Conservation (phyloP, 2,797 vertebrate species). For the Anguilla megastoma region DNA sequence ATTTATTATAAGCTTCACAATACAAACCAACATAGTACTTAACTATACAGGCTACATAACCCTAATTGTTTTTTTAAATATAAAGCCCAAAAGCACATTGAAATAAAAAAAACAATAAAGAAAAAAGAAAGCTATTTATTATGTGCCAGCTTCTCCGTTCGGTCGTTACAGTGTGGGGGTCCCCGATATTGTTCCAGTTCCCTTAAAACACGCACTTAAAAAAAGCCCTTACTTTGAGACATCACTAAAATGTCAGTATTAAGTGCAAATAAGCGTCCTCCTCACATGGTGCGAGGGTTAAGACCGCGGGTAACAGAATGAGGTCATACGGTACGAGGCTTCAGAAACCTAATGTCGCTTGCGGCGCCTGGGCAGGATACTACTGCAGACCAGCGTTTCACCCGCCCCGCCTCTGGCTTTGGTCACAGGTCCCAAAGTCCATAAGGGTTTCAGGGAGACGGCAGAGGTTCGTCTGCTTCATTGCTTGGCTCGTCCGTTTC, state of each 20-base stretch:
- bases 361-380: neutral
- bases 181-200: neutral
- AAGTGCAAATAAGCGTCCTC: conserved; percentile 14
- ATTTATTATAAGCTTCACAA: conserved; percentile 4
- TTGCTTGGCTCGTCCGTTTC: neutral
- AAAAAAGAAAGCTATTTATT: neutral
- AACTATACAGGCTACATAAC: conserved; percentile 5
- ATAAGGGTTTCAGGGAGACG: neutral
- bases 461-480: neutral
- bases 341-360: neutral
- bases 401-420: neutral
- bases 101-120: neutral
- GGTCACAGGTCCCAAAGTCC: neutral
- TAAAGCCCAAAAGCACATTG: neutral
- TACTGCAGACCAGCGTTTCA: too few species aligned
- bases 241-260: neutral
- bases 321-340: neutral
- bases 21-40: neutral
- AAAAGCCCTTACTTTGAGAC: neutral
- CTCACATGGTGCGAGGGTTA: neutral
- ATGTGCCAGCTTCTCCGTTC: neutral
- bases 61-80: neutral
- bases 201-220: neutral
- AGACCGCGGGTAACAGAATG: neutral
- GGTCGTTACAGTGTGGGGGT: neutral